Evolutionary conservation across 2,113 vertebrate species (phyloP).

Genomic region (Tauraco erythrolophus): DNA sequence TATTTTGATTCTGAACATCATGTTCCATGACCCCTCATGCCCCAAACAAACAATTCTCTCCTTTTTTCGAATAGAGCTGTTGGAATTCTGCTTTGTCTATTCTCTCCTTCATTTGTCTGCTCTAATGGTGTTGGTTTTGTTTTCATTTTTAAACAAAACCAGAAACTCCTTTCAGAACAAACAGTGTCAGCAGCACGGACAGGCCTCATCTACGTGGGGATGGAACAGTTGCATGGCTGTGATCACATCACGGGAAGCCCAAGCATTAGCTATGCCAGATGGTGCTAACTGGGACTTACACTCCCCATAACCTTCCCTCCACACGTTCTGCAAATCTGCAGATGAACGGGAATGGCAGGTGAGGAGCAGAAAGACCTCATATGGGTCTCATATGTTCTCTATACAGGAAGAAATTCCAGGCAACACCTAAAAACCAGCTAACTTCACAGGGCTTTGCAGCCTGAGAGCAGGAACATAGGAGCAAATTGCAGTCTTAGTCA

Average conservation of each 20-base stretch:
- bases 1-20: neutral
- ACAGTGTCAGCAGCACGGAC: neutral
- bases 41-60: neutral
- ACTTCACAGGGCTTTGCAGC: neutral
- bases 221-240: neutral
- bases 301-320: neutral
- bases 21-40: rapidly evolving
- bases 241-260: neutral
- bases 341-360: neutral
- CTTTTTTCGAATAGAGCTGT: neutral
- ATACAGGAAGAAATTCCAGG: too few relatives aligned
- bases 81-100: neutral
- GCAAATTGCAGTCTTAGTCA: neutral
- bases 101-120: neutral
- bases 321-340: neutral
- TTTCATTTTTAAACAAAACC: neutral
- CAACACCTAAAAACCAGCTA: rapidly evolving
- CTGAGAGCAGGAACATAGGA: neutral
- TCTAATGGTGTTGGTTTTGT: neutral
- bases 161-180: neutral
- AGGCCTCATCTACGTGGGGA: neutral
- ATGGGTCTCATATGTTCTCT: too few relatives aligned
- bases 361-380: neutral
- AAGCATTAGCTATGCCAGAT: neutral
- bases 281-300: neutral